Evolutionary conservation across 2,113 vertebrate genomes (phyloP).

Genomic region (Myiopsitta monachus): DNA sequence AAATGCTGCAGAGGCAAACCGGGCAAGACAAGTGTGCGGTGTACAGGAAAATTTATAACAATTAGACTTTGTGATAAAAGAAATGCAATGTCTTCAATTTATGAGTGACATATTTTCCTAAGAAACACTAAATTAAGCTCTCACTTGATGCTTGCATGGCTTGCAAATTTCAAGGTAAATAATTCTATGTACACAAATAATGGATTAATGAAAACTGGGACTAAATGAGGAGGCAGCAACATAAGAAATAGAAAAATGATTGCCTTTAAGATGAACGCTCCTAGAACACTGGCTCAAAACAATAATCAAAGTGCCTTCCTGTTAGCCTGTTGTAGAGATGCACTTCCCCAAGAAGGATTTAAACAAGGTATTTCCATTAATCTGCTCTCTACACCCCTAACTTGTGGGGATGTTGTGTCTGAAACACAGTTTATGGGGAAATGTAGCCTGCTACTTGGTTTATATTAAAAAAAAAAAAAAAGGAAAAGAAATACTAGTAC

Average conservation of each 20-base stretch:
- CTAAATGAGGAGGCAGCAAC: not conserved
- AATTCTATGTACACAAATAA: not conserved
- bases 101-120: not conserved
- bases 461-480: conserved; percentile 45
- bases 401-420: conserved; percentile 7
- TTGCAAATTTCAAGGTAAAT: not conserved
- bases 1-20: not conserved
- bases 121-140: not conserved
- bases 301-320: not conserved
- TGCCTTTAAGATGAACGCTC: not conserved
- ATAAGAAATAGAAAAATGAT: not conserved
- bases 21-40: not conserved
- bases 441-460: not conserved
- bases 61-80: not conserved
- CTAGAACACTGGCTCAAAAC: not conserved
- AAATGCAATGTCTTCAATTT: not conserved
- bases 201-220: not conserved
- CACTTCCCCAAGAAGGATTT: not conserved
- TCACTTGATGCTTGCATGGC: not conserved
- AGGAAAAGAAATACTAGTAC: conserved; percentile 54
- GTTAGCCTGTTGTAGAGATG: not conserved
- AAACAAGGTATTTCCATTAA: conserved; percentile 22
- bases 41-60: not conserved
- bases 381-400: not conserved
- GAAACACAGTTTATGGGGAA: conserved; percentile 49